Conservation (phyloP, 1,140 invertebrate species). For the Anadara kagoshimensis region DNA sequence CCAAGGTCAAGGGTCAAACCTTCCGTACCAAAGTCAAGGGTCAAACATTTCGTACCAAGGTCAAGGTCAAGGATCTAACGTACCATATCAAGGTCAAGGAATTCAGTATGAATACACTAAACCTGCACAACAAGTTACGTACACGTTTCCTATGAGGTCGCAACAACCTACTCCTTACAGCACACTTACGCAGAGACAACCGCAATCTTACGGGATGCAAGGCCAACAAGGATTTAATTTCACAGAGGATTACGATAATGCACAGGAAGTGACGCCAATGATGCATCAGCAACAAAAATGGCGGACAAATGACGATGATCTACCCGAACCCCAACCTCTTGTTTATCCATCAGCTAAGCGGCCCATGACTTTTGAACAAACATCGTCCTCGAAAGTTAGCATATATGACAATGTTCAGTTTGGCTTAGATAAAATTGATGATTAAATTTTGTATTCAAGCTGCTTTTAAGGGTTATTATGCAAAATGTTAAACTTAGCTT, state of each 20-base stretch:
- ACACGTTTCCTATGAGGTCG: conserved; percentile 16
- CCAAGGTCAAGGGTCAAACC: not conserved
- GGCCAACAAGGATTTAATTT: conserved; percentile 7
- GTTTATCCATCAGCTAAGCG: conserved; percentile 62
- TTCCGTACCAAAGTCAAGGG: conserved; percentile 24
- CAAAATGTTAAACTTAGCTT: too few relatives aligned
- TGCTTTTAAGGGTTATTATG: too few relatives aligned
- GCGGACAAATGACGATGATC: conserved; percentile 41
- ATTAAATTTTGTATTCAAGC: not conserved
- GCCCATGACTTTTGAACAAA: conserved; percentile 69
- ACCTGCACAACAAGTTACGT: conserved; percentile 6
- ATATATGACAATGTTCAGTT: conserved; percentile 66
- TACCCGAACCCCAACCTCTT: conserved; percentile 59
- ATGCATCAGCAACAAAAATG: conserved; percentile 42
- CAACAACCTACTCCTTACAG: conserved; percentile 46
- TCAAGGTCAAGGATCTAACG: conserved; percentile 21
- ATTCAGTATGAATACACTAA: conserved; percentile 29
- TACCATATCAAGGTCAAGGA: conserved; percentile 13
- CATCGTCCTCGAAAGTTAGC: conserved; percentile 67
- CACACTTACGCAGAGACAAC: conserved; percentile 32
- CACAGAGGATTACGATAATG: conserved; percentile 66
- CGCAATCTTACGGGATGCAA: not conserved
- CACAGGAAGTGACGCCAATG: conserved; percentile 55
- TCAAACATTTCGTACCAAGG: conserved; percentile 15
- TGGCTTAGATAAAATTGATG: conserved; percentile 29